Conservation (phyloP, 2,797 vertebrate species). For the Poecilia wingei region DNA sequence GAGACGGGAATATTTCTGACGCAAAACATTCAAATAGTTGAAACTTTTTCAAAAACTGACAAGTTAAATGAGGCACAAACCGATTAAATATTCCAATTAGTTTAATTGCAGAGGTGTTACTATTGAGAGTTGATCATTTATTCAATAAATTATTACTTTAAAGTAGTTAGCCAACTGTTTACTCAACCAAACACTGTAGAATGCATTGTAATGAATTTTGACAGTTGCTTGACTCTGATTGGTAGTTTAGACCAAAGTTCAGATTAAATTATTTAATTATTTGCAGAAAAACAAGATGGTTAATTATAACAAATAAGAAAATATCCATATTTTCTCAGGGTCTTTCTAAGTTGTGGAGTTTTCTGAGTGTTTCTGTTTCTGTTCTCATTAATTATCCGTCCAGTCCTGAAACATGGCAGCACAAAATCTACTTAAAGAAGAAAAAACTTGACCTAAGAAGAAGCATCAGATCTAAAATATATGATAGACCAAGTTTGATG, state of each 20-base stretch:
- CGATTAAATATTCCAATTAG: not conserved
- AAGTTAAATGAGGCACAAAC: not conserved
- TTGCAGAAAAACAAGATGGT: not conserved
- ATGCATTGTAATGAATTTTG: not conserved
- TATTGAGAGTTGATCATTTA: not conserved
- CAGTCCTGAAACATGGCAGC: not conserved
- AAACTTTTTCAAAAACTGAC: not conserved
- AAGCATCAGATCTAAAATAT: not conserved
- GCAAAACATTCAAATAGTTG: not conserved
- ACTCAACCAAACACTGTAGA: not conserved
- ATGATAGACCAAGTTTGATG: not conserved
- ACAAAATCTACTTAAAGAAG: not conserved
- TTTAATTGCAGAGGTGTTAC: not conserved
- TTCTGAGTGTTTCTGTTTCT: not conserved
- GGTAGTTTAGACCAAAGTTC: not conserved
- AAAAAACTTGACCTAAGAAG: not conserved
- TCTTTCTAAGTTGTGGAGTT: not conserved
- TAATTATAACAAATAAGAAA: not conserved
- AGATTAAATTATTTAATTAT: not conserved
- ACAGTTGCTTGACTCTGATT: not conserved
- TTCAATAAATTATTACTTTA: not conserved
- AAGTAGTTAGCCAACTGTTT: not conserved
- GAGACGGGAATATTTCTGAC: not conserved
- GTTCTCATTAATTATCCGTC: not conserved
- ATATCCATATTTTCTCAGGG: not conserved